Base-by-base conservation (phyloP, 2,113 vertebrate genomes). In the Pampusana beccarii region DNA sequence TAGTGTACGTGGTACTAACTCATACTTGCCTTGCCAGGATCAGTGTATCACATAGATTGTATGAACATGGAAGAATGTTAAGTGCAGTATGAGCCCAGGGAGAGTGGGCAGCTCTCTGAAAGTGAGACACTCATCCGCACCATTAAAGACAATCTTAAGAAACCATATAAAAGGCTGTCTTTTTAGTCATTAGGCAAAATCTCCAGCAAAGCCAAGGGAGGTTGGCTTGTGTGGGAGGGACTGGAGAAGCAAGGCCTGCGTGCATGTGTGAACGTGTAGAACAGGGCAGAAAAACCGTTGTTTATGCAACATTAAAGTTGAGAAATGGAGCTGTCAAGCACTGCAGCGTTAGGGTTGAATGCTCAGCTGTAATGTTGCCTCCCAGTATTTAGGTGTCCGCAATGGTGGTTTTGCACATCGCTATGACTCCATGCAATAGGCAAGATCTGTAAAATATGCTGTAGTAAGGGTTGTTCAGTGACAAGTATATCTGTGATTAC, bases 271-370 rank as follows among this genome's bases (percentile, higher is more conserved):
- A 93, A 44, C 95, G 2, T 12, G 93, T 33, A 92, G 86, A 71
- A 40, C 11, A 40, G 57, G 44, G 80, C 57, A 92, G 75, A 61
- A 94, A 87, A 92, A 65, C 38, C 53, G 24, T 65, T 93, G 93
- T 92, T 96, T 95, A 84, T 92, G 88, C 90, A 95, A 89, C 73
- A 84, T 24, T 81, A 5, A 91, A 64, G 80, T 23, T 94, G 93
- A 69, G 95, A 96, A 93, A 92, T 19, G 72, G 89, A 81, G 88
- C 93, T 88, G 66, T 38, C 93, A 69, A 95, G 95, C 78, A 84
- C 6, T 4, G 36, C 57, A 57, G 83, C 0, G 1, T 75, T 40
- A 88, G 70, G 86, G 80, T 36, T 94, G 92, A 95, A 29, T 26
- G 82, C 86, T 91, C 86, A 40, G 57, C 86, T 42, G 69, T 66